Conservation (phyloP, 2,797 vertebrate genomes). For the Oceanodroma leucorhoa region DNA sequence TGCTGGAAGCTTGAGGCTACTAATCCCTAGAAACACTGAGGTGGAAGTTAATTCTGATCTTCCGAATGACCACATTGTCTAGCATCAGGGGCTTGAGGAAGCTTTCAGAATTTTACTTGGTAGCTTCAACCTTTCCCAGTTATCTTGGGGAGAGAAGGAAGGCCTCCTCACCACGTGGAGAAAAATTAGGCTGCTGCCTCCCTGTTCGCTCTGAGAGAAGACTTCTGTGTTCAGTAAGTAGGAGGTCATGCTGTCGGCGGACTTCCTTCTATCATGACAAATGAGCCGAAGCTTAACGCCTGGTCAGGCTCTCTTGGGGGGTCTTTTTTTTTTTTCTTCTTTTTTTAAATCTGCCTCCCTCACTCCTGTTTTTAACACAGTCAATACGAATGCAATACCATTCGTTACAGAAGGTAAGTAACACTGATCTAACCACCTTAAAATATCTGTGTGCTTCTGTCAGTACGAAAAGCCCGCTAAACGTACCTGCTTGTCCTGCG, state of each 20-base stretch:
- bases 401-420: neutral
- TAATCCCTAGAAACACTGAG: neutral
- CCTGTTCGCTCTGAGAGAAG: neutral
- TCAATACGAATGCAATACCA: rapidly evolving
- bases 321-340: too few relatives aligned
- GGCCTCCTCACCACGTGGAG: neutral
- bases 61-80: neutral
- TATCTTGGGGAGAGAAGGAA: neutral
- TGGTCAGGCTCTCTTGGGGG: neutral
- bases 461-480: neutral
- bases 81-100: neutral
- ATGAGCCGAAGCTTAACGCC: neutral
- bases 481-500: neutral
- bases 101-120: neutral
- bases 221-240: neutral
- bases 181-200: neutral
- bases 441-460: neutral
- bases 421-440: neutral
- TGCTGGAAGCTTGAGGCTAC: neutral
- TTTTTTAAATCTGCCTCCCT: neutral
- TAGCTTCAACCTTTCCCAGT: neutral
- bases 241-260: neutral
- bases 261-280: neutral
- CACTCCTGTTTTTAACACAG: neutral
- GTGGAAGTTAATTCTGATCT: neutral